phyloP scores from a whole-genome alignment of 2,888 invertebrate species.

The Teleogryllus oceanicus region DNA sequence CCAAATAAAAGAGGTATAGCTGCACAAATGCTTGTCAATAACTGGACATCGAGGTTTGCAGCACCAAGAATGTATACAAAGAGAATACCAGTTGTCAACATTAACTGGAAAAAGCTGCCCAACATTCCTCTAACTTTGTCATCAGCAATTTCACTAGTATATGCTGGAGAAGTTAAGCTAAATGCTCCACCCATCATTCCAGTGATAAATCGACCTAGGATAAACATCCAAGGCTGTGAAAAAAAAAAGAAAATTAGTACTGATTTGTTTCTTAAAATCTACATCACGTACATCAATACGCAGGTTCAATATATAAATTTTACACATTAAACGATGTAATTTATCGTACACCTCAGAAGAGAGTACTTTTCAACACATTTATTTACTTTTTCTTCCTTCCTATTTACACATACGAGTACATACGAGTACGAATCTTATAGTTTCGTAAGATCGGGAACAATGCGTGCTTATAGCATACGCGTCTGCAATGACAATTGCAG shows the following conservation, averaged over 20 bases:
- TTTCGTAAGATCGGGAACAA: too few species aligned
- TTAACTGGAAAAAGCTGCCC: conserved; percentile 83
- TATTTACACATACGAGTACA: too few species aligned
- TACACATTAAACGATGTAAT: too few species aligned
- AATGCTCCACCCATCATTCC: conserved; percentile 77
- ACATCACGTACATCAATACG: too few species aligned
- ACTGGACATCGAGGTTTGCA: conserved; percentile 52
- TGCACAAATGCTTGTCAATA: conserved; percentile 59
- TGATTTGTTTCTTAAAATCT: not conserved
- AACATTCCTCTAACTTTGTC: conserved; percentile 77
- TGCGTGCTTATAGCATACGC: too few species aligned
- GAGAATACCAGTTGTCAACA: conserved; percentile 79
- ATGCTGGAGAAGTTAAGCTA: conserved; percentile 79
- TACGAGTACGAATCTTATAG: too few species aligned
- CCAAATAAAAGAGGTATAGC: conserved; percentile 67
- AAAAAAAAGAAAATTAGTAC: not conserved
- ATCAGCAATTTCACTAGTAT: conserved; percentile 81
- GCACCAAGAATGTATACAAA: conserved; percentile 69
- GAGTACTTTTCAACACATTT: too few species aligned
- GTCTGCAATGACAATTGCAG: too few species aligned
- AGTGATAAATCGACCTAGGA: conserved; percentile 62
- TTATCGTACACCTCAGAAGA: too few species aligned
- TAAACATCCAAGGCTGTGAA: not conserved
- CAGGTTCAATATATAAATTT: too few species aligned
- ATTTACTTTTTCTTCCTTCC: too few species aligned